Evolutionary conservation across 1,140 invertebrate species (phyloP), one percentile per base, ranked within the genome.

Genomic region (Achroia grisella): DNA sequence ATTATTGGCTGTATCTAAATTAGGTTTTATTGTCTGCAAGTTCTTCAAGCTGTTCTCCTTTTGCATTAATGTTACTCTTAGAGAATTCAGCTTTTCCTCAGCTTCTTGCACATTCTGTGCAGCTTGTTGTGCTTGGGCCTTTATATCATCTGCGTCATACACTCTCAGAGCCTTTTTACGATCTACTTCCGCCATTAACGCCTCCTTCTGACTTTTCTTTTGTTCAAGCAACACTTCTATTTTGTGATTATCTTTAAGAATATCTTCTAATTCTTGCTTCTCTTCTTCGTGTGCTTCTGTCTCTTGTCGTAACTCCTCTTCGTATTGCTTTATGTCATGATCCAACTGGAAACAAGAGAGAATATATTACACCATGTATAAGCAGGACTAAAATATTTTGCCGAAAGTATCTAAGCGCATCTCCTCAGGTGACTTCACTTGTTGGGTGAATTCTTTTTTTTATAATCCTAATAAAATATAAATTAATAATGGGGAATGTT

Each of bases 141-240:
- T 58, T 23, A 84, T 72, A 44, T 84, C 77, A 4, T 84, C 72
- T 1, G 73, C 77, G 45, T 84, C 77, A 27, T 77, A 73, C 0
- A 84, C 77, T 36, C 70, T 73, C 2, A 76, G 35, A 4, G 71
- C 69, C 34, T 57, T 59, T 11, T 68, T 75, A 37, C 74, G 71
- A 8, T 69, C 59, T 11, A 80, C 59, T 52, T 81, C 77, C n/a
- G 57, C 55, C 0, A 71, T n/a, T 13, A 80, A 11, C 0, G 56
- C 55, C 43, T 81, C 80, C 30, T 58, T 56, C 0, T 74, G 64
- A 14, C 43, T 41, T 36, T 64, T 74, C 51, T 73, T 80, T 36
- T 78, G 70, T 14, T 84, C 80, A 9, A 70, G 14, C 5, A 65
- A 10, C n/a, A 71, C 54, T 12, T 81, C 63, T 3, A 62, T 37